A percentile compares a stretch with the other conserved stretches of the same genome.
phyloP scores from a whole-genome alignment of 1,140 invertebrate genomes.

The Spodoptera frugiperda region DNA sequence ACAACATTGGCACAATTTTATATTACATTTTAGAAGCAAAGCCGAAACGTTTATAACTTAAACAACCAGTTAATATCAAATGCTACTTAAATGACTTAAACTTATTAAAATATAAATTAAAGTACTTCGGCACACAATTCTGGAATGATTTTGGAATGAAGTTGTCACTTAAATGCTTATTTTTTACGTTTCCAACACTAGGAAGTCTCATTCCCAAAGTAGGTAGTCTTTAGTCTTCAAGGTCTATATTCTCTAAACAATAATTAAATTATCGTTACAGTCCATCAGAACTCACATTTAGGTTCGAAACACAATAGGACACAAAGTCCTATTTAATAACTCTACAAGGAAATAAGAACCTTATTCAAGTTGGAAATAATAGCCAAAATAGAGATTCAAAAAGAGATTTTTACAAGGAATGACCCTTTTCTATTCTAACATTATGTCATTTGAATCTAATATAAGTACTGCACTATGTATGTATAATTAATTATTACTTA shows the following conservation, averaged over 20 bases:
- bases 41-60: not conserved
- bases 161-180: slow-evolving; percentile 17
- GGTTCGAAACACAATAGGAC: too few relatives aligned
- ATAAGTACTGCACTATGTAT: slow-evolving; percentile 46
- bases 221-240: not conserved
- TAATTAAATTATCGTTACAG: not conserved
- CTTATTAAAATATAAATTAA: slow-evolving; percentile 37
- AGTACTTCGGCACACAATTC: not conserved
- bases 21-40: slow-evolving; percentile 42
- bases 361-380: not conserved
- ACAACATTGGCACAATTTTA: slow-evolving; percentile 60
- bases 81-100: slow-evolving; percentile 56
- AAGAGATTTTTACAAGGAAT: slow-evolving; percentile 16
- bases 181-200: not conserved
- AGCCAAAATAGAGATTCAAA: slow-evolving; percentile 48
- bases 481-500: slow-evolving; percentile 43
- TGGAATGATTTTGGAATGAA: slow-evolving; percentile 41
- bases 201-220: not conserved
- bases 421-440: slow-evolving; percentile 43
- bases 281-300: not conserved
- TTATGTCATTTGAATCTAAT: slow-evolving; percentile 37
- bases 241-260: not conserved
- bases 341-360: not conserved
- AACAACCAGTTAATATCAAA: slow-evolving; percentile 50
- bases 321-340: not conserved